These are phyloP conservation scores for Argyresthia albistria DNA, from an alignment of 2,888 invertebrate species.

Conservation along the genomic window DNA sequence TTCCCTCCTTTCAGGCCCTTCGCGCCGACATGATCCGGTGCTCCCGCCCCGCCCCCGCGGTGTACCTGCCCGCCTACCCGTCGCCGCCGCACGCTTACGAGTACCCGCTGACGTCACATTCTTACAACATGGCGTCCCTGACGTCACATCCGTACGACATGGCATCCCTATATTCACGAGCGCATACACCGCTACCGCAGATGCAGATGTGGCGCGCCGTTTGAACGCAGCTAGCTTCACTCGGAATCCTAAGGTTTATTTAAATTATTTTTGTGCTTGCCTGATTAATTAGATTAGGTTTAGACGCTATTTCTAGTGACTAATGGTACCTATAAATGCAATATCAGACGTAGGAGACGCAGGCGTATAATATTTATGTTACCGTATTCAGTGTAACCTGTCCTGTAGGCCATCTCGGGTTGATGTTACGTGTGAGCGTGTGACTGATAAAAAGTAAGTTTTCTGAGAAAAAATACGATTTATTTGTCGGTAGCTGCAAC, in stretches of 20 bases:
- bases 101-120: too few relatives aligned
- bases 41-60: conserved; percentile 16
- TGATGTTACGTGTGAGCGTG: neutral
- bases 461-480: too few relatives aligned
- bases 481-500: too few relatives aligned
- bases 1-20: conserved; percentile 29
- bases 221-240: conserved; percentile 29
- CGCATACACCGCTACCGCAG: conserved; percentile 17
- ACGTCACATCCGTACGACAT: too few relatives aligned
- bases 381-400: too few relatives aligned
- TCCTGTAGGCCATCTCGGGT: neutral
- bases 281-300: neutral
- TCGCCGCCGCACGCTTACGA: conserved; percentile 13
- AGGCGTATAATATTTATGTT: too few relatives aligned
- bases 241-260: conserved; percentile 19
- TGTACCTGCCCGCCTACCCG: neutral
- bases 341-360: too few relatives aligned
- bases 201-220: conserved; percentile 29
- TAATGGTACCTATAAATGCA: too few relatives aligned
- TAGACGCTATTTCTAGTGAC: neutral
- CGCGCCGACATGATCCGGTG: conserved; percentile 31
- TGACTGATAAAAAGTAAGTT: too few relatives aligned
- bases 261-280: neutral
- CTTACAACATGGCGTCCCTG: too few relatives aligned
- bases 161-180: too few relatives aligned